Base-by-base conservation (phyloP, 2,113 vertebrate genomes). In the Tragulus kanchil region DNA sequence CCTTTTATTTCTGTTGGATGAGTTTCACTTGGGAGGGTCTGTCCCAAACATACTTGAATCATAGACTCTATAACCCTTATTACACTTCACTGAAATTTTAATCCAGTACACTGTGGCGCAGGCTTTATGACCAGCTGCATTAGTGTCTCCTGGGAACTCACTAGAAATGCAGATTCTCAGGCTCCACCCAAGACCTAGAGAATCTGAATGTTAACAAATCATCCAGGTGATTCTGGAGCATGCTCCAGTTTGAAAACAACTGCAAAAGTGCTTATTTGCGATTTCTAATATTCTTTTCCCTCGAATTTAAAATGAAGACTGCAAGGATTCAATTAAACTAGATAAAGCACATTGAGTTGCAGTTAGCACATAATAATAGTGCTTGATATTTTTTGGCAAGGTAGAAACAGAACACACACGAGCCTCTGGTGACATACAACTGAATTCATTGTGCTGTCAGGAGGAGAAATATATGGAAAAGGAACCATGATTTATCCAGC, bases 241-340 rank as follows among this genome's bases (percentile, higher is more conserved):
- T 0, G 25, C 8, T 15, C 0, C 28, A 9, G 5, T 61, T 77
- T 65, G 42, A 25, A 67, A 75, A 31, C 3, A 31, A 1, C 23
- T 6, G 3, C 2, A 3, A 2, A 1, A 10, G 1, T 3, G 9
- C 19, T 58, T 36, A 17, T 28, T 25, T 4, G 25, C 3, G 65
- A 21, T 92, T 67, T 65, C 67, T 7, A 28, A 65, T 71, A 58
- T 58, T 21, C 10, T 36, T 59, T 58, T 13, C 0, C 31, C 21
- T 78, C 42, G 10, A 7, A 3, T 71, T 54, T 54, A 31, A 62
- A 71, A 58, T 86, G n/a, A 62, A 69, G 52, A 23, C 14, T 5
- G 12, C 59, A 54, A 67, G 13, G 48, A 23, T 87, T 42, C 78
- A 45, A n/a, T n/a, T n/a, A 78, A 69, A n/a, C 58, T 8, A 65